Evolutionary conservation across 2,888 invertebrate genomes (phyloP).

Genomic region (Mythimna loreyi): DNA sequence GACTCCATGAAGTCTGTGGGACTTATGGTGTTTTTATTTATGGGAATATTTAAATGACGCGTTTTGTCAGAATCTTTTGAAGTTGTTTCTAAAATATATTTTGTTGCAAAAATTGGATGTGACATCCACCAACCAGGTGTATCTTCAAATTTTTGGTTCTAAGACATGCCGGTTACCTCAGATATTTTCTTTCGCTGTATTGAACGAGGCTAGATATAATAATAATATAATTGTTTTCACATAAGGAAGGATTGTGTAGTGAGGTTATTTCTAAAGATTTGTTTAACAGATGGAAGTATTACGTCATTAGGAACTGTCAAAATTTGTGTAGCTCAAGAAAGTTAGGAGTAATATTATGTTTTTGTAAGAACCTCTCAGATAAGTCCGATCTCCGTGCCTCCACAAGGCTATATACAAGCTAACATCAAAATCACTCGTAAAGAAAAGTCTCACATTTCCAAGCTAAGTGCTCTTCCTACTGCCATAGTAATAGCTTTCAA

Average conservation of each 20-base stretch:
- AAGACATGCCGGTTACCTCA: no score
- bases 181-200: no score
- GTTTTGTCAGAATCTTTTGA: background rate
- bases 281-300: background rate
- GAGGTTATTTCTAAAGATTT: no score
- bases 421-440: slow-evolving; percentile 9
- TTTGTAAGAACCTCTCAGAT: no score
- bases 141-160: no score
- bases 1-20: slow-evolving; percentile 58
- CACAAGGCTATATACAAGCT: background rate
- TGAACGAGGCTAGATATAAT: no score
- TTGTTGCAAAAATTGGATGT: no score
- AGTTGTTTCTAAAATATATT: no score
- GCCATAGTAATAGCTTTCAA: slow-evolving; percentile 64
- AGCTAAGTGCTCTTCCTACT: slow-evolving; percentile 40
- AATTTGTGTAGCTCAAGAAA: background rate
- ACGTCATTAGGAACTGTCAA: background rate
- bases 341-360: background rate
- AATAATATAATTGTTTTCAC: no score
- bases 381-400: background rate
- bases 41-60: background rate
- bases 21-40: background rate
- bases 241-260: no score
- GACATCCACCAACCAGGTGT: no score
- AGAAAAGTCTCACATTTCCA: slow-evolving; percentile 46